A percentile compares a stretch with the other conserved stretches of the same genome.
These are phyloP conservation scores for Vultur gryphus DNA, from an alignment of 2,797 vertebrate species.

Conservation along the genomic window DNA sequence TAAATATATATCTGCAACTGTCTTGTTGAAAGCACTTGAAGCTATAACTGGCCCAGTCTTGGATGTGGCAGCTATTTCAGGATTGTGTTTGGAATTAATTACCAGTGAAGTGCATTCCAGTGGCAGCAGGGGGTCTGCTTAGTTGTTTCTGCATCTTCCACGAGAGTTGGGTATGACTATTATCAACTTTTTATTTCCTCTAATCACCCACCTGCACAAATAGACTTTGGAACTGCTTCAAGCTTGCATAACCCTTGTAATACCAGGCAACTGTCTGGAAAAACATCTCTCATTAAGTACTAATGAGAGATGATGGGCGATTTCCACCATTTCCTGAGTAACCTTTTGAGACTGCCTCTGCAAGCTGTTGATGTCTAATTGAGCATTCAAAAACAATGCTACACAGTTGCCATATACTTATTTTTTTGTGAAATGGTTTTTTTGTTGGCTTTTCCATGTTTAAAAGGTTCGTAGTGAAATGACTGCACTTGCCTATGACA, in stretches of 20 bases:
- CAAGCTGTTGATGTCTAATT: constrained; percentile 41
- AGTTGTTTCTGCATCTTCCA: constrained; percentile 46
- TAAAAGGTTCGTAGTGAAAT: background rate
- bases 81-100: constrained; percentile 55
- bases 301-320: constrained; percentile 54
- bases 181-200: constrained; percentile 40
- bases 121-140: constrained; percentile 22
- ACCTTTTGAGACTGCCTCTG: constrained; percentile 47
- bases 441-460: background rate
- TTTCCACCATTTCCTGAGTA: constrained; percentile 53
- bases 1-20: constrained; percentile 50
- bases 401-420: background rate
- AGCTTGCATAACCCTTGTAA: constrained; percentile 40
- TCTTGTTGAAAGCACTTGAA: constrained; percentile 27
- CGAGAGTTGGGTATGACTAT: constrained; percentile 9
- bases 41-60: background rate
- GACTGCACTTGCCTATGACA: background rate
- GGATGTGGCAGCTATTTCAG: constrained; percentile 23
- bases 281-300: constrained; percentile 53
- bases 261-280: constrained; percentile 50
- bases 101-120: constrained; percentile 47
- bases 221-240: constrained; percentile 49
- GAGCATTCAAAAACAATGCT: constrained; percentile 20
- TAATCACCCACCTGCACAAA: constrained; percentile 63
- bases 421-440: background rate